phyloP scores from a whole-genome alignment of 2,888 invertebrate genomes.

The Ectemnius lituratus region DNA sequence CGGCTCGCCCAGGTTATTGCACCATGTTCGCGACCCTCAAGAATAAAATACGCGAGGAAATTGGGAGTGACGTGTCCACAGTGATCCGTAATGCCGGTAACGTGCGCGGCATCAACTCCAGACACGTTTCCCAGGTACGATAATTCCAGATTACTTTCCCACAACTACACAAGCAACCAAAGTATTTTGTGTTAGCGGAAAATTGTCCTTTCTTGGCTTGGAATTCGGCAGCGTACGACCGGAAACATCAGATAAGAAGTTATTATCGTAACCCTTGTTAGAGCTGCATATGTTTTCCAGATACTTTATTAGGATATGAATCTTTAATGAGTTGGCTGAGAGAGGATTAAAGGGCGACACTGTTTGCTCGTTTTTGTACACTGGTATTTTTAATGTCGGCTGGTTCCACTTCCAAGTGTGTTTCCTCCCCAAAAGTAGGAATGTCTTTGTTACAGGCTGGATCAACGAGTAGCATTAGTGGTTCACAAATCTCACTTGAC shows the following conservation, averaged over 20 bases:
- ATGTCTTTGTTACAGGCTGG: slow-evolving; percentile 65
- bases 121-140: slow-evolving; percentile 73
- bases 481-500: slow-evolving; percentile 74
- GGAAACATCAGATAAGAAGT: too few species aligned
- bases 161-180: too few species aligned
- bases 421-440: too few species aligned
- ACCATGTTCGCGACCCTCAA: slow-evolving; percentile 92
- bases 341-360: neutral
- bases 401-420: too few species aligned
- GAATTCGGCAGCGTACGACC: too few species aligned
- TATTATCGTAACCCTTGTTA: slow-evolving; percentile 1
- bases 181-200: too few species aligned
- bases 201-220: too few species aligned
- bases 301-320: slow-evolving; percentile 23
- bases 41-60: slow-evolving; percentile 93
- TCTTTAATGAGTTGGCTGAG: slow-evolving; percentile 13
- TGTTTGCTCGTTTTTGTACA: too few species aligned
- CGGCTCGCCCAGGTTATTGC: slow-evolving; percentile 28
- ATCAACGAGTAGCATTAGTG: slow-evolving; percentile 76
- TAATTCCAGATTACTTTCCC: neutral
- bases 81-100: slow-evolving; percentile 73
- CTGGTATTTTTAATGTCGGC: too few species aligned
- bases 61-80: slow-evolving; percentile 87
- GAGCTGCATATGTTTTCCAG: slow-evolving; percentile 23
- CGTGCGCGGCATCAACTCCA: slow-evolving; percentile 71